Evolutionary conservation across 1,140 invertebrate species (phyloP).

Genomic region (Colletes gigas): DNA sequence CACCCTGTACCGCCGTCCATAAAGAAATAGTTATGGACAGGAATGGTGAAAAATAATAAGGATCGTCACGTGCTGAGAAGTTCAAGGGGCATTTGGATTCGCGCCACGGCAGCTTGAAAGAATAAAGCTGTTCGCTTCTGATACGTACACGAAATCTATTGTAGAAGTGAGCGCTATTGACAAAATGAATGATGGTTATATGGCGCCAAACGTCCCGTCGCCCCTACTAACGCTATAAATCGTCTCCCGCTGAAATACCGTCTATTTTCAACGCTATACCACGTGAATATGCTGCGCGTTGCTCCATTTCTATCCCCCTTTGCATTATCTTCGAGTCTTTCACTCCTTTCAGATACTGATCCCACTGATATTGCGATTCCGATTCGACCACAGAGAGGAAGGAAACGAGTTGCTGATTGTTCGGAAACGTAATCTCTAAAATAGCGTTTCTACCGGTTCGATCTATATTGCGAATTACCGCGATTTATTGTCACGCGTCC

Average conservation of each 20-base stretch:
- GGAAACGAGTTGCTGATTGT: neutral
- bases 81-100: slow-evolving; percentile 67
- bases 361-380: slow-evolving; percentile 45
- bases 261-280: slow-evolving; percentile 51
- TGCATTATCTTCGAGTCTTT: slow-evolving; percentile 48
- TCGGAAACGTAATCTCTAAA: neutral
- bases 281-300: slow-evolving; percentile 51
- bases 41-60: slow-evolving; percentile 59
- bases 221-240: slow-evolving; percentile 70
- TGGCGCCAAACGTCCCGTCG: slow-evolving; percentile 68
- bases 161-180: slow-evolving; percentile 72
- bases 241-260: slow-evolving; percentile 61
- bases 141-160: slow-evolving; percentile 69
- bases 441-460: neutral
- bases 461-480: neutral
- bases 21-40: slow-evolving; percentile 20
- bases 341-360: slow-evolving; percentile 48
- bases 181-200: slow-evolving; percentile 78
- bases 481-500: neutral
- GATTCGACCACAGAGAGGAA: neutral
- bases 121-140: slow-evolving; percentile 74
- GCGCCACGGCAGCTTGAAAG: slow-evolving; percentile 67
- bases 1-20: slow-evolving; percentile 27
- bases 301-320: slow-evolving; percentile 15
- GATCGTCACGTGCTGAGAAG: slow-evolving; percentile 43